Base-by-base conservation (phyloP, 1,140 invertebrate species). In the Meloidogyne hapla region DNA sequence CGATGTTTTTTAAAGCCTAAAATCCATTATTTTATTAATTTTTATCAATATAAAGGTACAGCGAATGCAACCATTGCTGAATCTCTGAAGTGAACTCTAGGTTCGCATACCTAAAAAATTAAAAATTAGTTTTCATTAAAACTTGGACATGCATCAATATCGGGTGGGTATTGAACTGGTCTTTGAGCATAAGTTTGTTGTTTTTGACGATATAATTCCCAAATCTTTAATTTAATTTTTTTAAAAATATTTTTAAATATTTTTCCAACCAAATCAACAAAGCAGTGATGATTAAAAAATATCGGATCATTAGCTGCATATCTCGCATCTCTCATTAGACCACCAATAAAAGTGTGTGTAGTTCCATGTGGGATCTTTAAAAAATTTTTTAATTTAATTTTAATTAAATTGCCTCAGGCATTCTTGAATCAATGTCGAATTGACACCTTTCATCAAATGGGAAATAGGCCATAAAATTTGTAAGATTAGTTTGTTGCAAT, bases 191-290 rank as follows among this genome's bases (percentile, higher is more conserved):
- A 33, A 33, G 33, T 33, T 33, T 33, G 33, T 33, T 33, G 33
- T 33, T 33, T 0, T 8, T 8, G 9, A 33, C 33, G 33, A 33
- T 33, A 33, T 33, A 33, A 33, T 33, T 33, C 33, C 33, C 33
- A 33, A 6, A 33, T 33, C 33, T 33, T 6, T 8, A 33, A 33
- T 33, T 33, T 33, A 33, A 33, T 6, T 6, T 33, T 33, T n/a
- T n/a, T n/a, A n/a, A n/a, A 8, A 33, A 33, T 6, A 33, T 33
- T 33, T 33, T 33, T 33, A 33, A 33, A 84, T 38, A 77, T 68
- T 40, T 84, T 78, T 78, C 77, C 81, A 4, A 83, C 69, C 38
- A 75, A 83, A 78, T 89, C 88, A 10, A 89, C 82, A 79, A 87
- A 89, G 21, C 80, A 84, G 69, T 84, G 83, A 23, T 84, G 69